phyloP scores from a whole-genome alignment of 2,888 invertebrate genomes.

The Hypselothyrea guttata region DNA sequence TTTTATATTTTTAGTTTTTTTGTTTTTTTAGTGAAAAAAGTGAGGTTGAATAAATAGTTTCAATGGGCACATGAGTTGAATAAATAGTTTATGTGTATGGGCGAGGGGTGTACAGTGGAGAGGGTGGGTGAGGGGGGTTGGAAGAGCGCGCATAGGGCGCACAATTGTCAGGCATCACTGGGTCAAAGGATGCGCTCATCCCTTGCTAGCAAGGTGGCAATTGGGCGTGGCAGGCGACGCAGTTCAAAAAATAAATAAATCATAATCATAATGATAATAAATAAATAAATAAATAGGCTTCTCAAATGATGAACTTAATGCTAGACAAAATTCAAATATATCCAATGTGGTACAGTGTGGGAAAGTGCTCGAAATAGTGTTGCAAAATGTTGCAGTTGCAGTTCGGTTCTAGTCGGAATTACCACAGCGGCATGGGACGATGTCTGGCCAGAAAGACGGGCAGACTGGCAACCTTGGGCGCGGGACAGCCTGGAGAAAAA shows the following conservation, averaged over 20 bases:
- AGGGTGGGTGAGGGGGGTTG: neutral
- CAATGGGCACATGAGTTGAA: slow-evolving; percentile 51
- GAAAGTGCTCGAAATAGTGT: slow-evolving; percentile 36
- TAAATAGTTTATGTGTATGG: slow-evolving; percentile 53
- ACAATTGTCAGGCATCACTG: slow-evolving; percentile 81
- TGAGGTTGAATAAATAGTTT: slow-evolving; percentile 2
- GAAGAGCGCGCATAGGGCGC: slow-evolving; percentile 42
- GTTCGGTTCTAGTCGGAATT: slow-evolving; percentile 25
- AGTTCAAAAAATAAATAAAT: slow-evolving; percentile 17
- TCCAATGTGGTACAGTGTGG: slow-evolving; percentile 31
- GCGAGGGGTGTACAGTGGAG: neutral
- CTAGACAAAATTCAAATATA: slow-evolving; percentile 58
- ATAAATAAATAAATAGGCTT: slow-evolving; percentile 68
- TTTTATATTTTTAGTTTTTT: slow-evolving; percentile 14
- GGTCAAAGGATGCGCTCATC: slow-evolving; percentile 76
- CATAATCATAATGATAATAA: slow-evolving; percentile 49
- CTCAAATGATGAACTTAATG: slow-evolving; percentile 71
- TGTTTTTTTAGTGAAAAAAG: slow-evolving; percentile 9
- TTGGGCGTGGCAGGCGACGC: slow-evolving; percentile 63
- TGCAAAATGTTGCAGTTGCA: slow-evolving; percentile 14
- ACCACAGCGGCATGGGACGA: slow-evolving; percentile 80
- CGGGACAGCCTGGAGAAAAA: slow-evolving; percentile 85
- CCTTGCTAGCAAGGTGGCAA: slow-evolving; percentile 82
- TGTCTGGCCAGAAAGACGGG: slow-evolving; percentile 72
- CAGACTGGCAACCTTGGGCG: slow-evolving; percentile 72